Conservation (phyloP, 30 jellyfish, hydroid and myxozoan species). For the Cassiopea xamachana region DNA sequence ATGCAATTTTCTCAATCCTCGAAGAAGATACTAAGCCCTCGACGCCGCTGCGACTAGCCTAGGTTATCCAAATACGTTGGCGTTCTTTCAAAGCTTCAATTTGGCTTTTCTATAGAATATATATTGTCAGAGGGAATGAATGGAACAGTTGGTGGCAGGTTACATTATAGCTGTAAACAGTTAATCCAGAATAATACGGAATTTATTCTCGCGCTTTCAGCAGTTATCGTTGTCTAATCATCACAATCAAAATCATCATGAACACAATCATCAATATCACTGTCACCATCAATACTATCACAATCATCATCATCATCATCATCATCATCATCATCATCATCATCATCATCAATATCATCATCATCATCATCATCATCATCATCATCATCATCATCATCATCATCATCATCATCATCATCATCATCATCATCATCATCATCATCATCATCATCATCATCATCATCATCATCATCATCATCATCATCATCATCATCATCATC, state of each 20-base stretch:
- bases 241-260: background rate
- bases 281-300: background rate
- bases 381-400: too few species aligned
- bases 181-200: background rate
- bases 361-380: too few species aligned
- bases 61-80: background rate
- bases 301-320: background rate
- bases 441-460: too few species aligned
- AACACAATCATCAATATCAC: background rate
- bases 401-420: too few species aligned
- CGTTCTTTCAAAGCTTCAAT: background rate
- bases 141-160: constrained; percentile 3
- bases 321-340: background rate
- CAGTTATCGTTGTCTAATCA: background rate
- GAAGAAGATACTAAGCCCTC: background rate
- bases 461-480: too few species aligned
- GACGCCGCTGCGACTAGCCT: background rate
- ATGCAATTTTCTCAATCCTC: constrained; percentile 12
- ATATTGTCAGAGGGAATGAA: background rate
- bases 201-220: background rate
- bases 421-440: too few species aligned
- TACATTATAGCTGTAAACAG: background rate
- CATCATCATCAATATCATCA: background rate
- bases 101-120: background rate
- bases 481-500: too few species aligned